Base-by-base conservation (phyloP, 2,888 invertebrate species). In the Drosophila histrio region DNA sequence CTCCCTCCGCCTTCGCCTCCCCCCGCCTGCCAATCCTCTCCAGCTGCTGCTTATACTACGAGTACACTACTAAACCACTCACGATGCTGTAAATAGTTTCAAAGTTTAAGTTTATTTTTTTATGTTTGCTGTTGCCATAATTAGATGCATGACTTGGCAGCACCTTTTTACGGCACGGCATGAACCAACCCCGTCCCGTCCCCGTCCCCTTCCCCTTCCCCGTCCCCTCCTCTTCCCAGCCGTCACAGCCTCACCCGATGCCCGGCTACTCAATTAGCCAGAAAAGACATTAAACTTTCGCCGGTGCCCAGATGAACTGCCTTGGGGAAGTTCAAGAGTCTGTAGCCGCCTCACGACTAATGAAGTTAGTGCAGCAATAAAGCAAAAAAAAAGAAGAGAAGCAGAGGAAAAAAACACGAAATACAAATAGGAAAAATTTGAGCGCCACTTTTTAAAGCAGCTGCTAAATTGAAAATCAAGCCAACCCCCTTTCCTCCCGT, bases 71-170 rank as follows among this genome's bases (percentile, higher is more conserved):
- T 52, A 49, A 63, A 57, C 46, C 53, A 41, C 76, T 59, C 71
- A 68, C 34, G 59, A 52, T 53, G 54, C 57, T 44, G 38, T 53
- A 58, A 80, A 77, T 80, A 66, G 80, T 77, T 74, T 65, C 52
- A 46, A 79, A 61, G 67, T 80, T 79, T 39, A 57, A 66, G 69
- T 69, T 57, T 54, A 57, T 60, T 70, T 78, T 44, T 69, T 62
- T 60, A 19, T 46, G 19, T 38, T 44, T 64, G 67, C 67, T 75
- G 72, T 52, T 62, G n/a, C 68, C 78, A 82, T 83, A 84, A 83
- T 83, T 82, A 83, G 82, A 85, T 83, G 82, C 82, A 83, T 83
- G 84, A 83, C 82, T 84, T 82, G 76, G 68, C 81, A 84, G 67
- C 61, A 49, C 54, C 61, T 71, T 71, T 79, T 71, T 74, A 70